A percentile compares a stretch with the other conserved stretches of the same genome.
phyloP scores from a whole-genome alignment of 2,113 vertebrate species.

The rabbit (Oryctolagus cuniculus) region mOryCun1.1 NC_091435.1:126706001-126706500 shows the following conservation, averaged over 20 bases:
- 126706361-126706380: not conserved
- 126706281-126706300: not conserved
- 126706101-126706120: not conserved
- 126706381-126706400: not conserved
- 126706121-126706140: not conserved
- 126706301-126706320: not conserved
- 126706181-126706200: not conserved
- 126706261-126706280: not conserved
- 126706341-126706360: not conserved
- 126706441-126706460: not conserved
- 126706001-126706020: not conserved
- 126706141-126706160: conserved; percentile 9
- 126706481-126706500: too few species aligned
- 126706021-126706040: not conserved
- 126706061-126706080: not conserved
- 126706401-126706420: not conserved
- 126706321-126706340: not conserved
- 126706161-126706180: conserved; percentile 2
- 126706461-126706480: too few species aligned
- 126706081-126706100: not conserved
- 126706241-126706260: not conserved
- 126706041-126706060: not conserved
- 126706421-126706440: not conserved
- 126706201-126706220: not conserved
- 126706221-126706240: not conserved